Base-by-base conservation (phyloP, 2,888 invertebrate genomes). In the Cosmia pyralina region DNA sequence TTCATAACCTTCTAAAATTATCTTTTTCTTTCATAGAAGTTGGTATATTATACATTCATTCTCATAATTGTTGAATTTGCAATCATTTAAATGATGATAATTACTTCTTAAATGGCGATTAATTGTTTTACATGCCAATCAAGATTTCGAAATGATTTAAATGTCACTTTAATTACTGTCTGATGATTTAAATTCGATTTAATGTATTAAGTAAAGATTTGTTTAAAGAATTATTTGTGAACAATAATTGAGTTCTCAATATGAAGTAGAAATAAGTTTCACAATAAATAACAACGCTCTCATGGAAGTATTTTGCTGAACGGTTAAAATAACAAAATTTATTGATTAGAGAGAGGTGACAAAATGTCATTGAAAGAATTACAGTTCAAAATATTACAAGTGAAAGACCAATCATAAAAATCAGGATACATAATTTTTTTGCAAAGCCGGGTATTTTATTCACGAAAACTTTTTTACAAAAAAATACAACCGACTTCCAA, bases 91-190 rank as follows among this genome's bases (percentile, higher is more conserved):
- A 85, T 81, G 63, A 68, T 57, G n/a, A 68, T 77, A 69, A 83
- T 79, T 65, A 72, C 44, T 44, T 79, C 38, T 65, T 75, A 85
- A 85, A 73, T 22, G 75, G 75, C 79, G 81, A 63, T 67, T 84
- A 81, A 81, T 85, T 79, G 82, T 81, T 81, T 77, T 73, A 75
- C 68, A 85, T 79, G 77, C 68, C 86, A 85, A 86, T 86, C 76
- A 80, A 77, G 38, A n/a, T 80, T 79, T 75, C 60, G 64, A 67
- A 83, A 83, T 72, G 17, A 66, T 81, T 79, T 55, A 73, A 82
- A 82, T 85, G 80, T 80, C 83, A 77, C 67, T 55, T 60, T 77
- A 75, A 82, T 62, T 55, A 60, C 8, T 15, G 22, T 44, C 57
- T 38, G 41, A 17, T 48, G 46, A 52, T 73, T 78, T 38, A 48